These are phyloP conservation scores for Hydroisotoma schaefferi DNA, from an alignment of 2,888 invertebrate genomes.

Conservation along the genomic window DNA sequence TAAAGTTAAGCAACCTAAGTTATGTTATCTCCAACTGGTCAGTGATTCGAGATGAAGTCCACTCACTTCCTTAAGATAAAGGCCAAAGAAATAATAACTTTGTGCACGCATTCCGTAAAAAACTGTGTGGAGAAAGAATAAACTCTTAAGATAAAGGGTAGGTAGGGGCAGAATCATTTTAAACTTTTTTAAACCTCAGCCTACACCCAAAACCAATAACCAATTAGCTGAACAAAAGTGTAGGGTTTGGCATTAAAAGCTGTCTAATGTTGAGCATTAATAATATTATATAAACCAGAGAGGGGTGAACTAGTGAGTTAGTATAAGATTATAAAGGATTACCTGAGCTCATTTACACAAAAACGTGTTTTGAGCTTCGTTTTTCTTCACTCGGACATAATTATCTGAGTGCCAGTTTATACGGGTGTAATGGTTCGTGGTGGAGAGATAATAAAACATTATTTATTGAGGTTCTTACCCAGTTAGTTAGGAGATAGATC, in stretches of 20 bases:
- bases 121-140: no score
- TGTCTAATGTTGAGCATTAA: slow-evolving; percentile 16
- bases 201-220: slow-evolving; percentile 12
- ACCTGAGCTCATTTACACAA: slow-evolving; percentile 14
- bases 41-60: no score
- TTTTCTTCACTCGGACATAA: background rate
- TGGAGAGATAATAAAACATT: slow-evolving; percentile 31
- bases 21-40: no score
- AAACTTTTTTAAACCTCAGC: no score
- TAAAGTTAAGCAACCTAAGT: no score
- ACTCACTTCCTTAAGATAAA: no score
- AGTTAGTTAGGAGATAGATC: slow-evolving; percentile 11
- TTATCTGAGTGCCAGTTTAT: slow-evolving; percentile 5
- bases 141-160: no score
- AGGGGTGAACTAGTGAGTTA: background rate
- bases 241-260: slow-evolving; percentile 13
- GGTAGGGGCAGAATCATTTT: no score
- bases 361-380: slow-evolving; percentile 9
- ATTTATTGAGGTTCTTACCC: slow-evolving; percentile 24
- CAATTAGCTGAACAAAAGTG: slow-evolving; percentile 17
- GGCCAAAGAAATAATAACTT: no score
- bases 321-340: background rate
- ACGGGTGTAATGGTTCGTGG: slow-evolving; percentile 12
- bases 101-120: no score
- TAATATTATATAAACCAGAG: slow-evolving; percentile 4